These are phyloP conservation scores for Hepsetus odoe DNA, from an alignment of 2,113 vertebrate genomes.

Conservation along the genomic window DNA sequence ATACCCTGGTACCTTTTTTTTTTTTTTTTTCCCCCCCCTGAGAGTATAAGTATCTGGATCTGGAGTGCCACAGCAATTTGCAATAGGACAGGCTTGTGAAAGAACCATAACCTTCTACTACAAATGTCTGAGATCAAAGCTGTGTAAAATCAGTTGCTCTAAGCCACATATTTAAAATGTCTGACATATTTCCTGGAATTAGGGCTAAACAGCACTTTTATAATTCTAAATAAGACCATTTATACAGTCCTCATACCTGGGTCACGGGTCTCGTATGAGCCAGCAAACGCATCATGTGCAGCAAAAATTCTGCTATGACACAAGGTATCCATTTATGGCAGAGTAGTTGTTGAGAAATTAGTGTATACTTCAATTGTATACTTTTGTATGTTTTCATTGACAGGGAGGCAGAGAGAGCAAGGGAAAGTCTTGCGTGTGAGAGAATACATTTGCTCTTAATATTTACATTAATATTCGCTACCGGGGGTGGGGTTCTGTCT, in stretches of 20 bases:
- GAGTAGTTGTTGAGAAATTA: too few relatives aligned
- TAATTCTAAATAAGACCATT: conserved; percentile 19
- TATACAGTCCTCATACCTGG: conserved; percentile 16
- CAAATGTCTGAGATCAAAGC: conserved; percentile 30
- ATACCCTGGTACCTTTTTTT: too few relatives aligned
- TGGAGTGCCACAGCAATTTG: too few relatives aligned
- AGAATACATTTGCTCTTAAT: too few relatives aligned
- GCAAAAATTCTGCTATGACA: neutral
- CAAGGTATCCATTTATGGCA: neutral
- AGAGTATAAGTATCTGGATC: too few relatives aligned
- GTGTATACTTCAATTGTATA: too few relatives aligned
- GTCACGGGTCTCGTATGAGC: conserved; percentile 8
- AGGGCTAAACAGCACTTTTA: conserved; percentile 19
- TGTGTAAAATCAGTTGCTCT: conserved; percentile 40
- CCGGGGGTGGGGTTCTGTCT: too few relatives aligned
- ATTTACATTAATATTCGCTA: too few relatives aligned
- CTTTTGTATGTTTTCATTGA: too few relatives aligned
- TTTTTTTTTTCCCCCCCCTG: too few relatives aligned
- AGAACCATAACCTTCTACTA: conserved; percentile 8
- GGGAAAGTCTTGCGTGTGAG: too few relatives aligned
- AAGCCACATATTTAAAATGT: conserved; percentile 38
- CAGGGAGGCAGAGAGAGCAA: too few relatives aligned
- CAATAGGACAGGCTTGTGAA: neutral
- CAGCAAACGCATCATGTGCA: neutral
- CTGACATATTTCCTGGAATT: conserved; percentile 43